A percentile compares a stretch with the other conserved stretches of the same genome.
These are phyloP conservation scores for Leptopilina syphax DNA, from an alignment of 2,888 invertebrate species.

Conservation along the genomic window DNA sequence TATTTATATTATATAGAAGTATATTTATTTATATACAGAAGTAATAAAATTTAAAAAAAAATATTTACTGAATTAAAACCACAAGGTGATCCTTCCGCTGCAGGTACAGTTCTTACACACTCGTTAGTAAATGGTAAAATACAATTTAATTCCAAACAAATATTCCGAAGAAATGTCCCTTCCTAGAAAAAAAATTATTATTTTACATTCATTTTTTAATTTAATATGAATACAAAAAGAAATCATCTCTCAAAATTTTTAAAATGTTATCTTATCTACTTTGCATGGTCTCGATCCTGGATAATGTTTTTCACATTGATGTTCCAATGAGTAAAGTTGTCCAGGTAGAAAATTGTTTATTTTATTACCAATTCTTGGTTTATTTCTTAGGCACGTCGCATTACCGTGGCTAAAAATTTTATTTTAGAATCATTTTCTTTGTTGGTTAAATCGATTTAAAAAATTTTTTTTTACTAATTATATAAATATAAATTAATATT, in stretches of 20 bases:
- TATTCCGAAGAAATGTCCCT: conserved; percentile 86
- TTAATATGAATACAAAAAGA: not conserved
- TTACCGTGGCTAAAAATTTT: conserved; percentile 51
- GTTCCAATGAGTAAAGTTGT: conserved; percentile 89
- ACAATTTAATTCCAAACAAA: conserved; percentile 93
- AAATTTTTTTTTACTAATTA: too few relatives aligned
- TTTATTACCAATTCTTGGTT: conserved; percentile 89
- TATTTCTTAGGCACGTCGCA: conserved; percentile 92
- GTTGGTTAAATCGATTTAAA: too few relatives aligned
- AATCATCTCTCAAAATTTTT: not conserved
- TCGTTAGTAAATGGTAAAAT: conserved; percentile 79
- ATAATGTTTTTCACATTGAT: conserved; percentile 91
- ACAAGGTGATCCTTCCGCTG: conserved; percentile 94
- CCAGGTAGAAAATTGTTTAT: conserved; percentile 91
- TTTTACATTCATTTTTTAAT: too few relatives aligned
- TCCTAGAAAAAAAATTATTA: conserved; percentile 74
- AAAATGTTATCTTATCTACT: conserved; percentile 75
- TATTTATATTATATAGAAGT: too few relatives aligned
- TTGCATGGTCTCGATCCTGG: conserved; percentile 87
- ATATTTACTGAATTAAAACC: conserved; percentile 88
- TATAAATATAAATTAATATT: too few relatives aligned
- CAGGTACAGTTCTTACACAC: conserved; percentile 93
- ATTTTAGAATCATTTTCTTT: not conserved
- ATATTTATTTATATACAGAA: too few relatives aligned
- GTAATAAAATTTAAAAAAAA: not conserved